phyloP scores from a whole-genome alignment of 1,140 invertebrate species.

The Saxidomus purpurata region DNA sequence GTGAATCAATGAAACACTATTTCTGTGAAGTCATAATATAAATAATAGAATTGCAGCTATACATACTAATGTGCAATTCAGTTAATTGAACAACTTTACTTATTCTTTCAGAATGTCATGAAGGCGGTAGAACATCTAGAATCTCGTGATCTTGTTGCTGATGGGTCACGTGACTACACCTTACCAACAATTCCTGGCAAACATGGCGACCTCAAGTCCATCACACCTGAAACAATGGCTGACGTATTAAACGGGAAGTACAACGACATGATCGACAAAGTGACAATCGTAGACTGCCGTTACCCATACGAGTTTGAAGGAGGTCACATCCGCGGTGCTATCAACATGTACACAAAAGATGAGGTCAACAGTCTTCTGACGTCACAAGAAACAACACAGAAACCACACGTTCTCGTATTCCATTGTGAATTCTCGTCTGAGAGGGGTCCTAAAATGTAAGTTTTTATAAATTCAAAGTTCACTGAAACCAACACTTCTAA shows the following conservation, averaged over 20 bases:
- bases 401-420: constrained; percentile 95
- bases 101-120: constrained; percentile 9
- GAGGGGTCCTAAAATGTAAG: constrained; percentile 85
- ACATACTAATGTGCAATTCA: no score
- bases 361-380: constrained; percentile 87
- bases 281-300: constrained; percentile 88
- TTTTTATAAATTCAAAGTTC: not conserved
- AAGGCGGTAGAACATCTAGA: constrained; percentile 33
- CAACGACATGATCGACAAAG: constrained; percentile 72
- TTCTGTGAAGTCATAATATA: no score
- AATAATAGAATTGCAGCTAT: no score
- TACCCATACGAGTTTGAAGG: constrained; percentile 99
- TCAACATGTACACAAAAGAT: constrained; percentile 93
- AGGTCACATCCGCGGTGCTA: constrained; percentile 95
- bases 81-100: no score
- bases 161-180: constrained; percentile 57
- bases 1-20: no score
- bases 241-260: constrained; percentile 56
- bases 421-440: constrained; percentile 99
- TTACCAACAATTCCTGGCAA: constrained; percentile 92
- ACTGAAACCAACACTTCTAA: not conserved
- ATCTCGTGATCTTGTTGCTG: constrained; percentile 27
- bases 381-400: constrained; percentile 76
- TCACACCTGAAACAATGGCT: constrained; percentile 89
- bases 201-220: constrained; percentile 94